phyloP scores from a whole-genome alignment of 2,113 vertebrate species.

The Cyrtonyx montezumae region DNA sequence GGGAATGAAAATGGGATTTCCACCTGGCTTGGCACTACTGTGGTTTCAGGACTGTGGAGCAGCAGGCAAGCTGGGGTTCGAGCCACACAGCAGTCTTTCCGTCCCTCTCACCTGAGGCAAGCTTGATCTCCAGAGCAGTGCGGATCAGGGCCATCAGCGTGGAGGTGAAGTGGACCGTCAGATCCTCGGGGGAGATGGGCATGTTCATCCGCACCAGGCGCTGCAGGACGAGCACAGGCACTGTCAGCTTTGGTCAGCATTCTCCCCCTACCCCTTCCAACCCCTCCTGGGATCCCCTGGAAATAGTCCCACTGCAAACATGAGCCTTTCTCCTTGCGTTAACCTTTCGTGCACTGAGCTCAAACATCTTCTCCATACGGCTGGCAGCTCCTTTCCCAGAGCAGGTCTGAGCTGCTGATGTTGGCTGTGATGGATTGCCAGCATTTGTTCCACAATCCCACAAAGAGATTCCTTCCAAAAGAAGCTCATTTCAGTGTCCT shows the following conservation, averaged over 20 bases:
- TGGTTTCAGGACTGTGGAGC: not conserved
- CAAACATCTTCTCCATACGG: accelerated
- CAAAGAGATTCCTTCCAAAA: not conserved
- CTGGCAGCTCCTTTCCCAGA: not conserved
- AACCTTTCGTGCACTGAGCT: constrained; percentile 33
- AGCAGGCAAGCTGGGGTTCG: not conserved
- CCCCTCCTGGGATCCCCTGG: not conserved
- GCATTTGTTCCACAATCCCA: constrained; percentile 12
- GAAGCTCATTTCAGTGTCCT: not conserved
- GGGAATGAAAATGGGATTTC: accelerated
- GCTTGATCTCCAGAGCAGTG: constrained; percentile 92
- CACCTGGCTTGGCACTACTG: not conserved
- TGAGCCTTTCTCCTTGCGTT: not conserved
- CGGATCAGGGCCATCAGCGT: constrained; percentile 94
- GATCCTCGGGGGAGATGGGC: constrained; percentile 90
- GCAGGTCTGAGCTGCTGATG: not conserved
- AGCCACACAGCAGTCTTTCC: not conserved
- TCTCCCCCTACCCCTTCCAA: not conserved
- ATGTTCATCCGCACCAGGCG: constrained; percentile 97
- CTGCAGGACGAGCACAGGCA: constrained; percentile 65
- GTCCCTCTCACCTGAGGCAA: constrained; percentile 85
- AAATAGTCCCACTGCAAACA: accelerated
- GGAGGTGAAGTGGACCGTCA: constrained; percentile 93
- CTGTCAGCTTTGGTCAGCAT: not conserved
- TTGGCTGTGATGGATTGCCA: constrained; percentile 27